Evolutionary conservation across 2,113 vertebrate genomes (phyloP).

Genomic region (Neolamprologus longior): DNA sequence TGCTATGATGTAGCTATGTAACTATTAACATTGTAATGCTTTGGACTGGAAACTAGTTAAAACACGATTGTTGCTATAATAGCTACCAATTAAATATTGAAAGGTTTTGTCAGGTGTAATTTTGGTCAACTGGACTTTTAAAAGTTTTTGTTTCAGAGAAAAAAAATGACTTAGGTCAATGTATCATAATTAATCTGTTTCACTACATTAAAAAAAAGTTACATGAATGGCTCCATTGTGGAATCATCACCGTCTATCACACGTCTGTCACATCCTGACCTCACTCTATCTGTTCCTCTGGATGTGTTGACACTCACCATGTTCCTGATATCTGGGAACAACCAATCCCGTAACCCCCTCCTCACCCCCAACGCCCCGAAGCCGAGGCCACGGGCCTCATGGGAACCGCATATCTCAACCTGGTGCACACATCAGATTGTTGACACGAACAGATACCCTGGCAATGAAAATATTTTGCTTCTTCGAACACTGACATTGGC

Average conservation of each 20-base stretch:
- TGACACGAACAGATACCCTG: conserved; percentile 80
- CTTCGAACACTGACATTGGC: conserved; percentile 75
- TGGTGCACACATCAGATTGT: conserved; percentile 76
- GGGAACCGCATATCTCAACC: conserved; percentile 70
- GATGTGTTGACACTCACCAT: conserved; percentile 64
- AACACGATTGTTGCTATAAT: neutral
- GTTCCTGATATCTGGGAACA: conserved; percentile 67
- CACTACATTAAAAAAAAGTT: neutral
- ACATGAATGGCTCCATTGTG: neutral
- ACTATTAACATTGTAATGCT: neutral
- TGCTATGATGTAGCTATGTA: neutral
- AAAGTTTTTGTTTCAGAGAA: neutral
- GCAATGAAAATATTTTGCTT: conserved; percentile 93
- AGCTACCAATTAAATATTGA: neutral
- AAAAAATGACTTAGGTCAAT: neutral
- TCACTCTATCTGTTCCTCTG: conserved; percentile 47
- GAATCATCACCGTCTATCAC: conserved; percentile 15
- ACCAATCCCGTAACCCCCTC: conserved; percentile 15
- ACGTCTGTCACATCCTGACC: conserved; percentile 46
- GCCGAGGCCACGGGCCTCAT: conserved; percentile 68
- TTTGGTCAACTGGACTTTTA: neutral
- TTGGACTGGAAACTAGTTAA: neutral
- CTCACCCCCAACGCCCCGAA: neutral
- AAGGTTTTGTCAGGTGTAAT: neutral
- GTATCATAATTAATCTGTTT: neutral